Conservation (phyloP, 1,140 invertebrate genomes). For the Aphelenchoides besseyi region DNA sequence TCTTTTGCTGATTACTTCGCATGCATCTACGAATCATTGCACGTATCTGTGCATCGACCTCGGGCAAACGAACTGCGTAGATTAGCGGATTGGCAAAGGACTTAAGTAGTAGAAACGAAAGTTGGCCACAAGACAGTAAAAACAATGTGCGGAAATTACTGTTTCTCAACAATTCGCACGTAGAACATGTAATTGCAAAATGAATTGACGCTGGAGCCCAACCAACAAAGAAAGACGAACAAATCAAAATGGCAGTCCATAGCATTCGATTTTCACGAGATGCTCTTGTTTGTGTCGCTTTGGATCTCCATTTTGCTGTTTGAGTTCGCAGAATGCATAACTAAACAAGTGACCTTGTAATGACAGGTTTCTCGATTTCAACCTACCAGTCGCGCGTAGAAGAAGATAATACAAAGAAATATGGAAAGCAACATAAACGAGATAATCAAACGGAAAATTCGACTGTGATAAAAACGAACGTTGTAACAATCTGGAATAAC, state of each 20-base stretch:
- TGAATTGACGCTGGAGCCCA: slow-evolving; percentile 51
- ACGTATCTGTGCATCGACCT: slow-evolving; percentile 29
- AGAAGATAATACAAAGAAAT: slow-evolving; percentile 42
- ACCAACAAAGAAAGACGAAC: slow-evolving; percentile 49
- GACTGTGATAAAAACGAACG: slow-evolving; percentile 44
- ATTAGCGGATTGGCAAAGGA: slow-evolving; percentile 52
- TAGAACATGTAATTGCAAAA: slow-evolving; percentile 45
- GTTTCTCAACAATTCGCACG: slow-evolving; percentile 26
- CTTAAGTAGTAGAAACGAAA: slow-evolving; percentile 47
- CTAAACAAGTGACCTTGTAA: slow-evolving; percentile 26
- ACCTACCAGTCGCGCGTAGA: slow-evolving; percentile 42
- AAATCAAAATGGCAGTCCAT: slow-evolving; percentile 48
- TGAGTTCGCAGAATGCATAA: slow-evolving; percentile 37
- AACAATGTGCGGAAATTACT: slow-evolving; percentile 43
- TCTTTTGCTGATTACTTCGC: neutral
- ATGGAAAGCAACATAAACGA: slow-evolving; percentile 41
- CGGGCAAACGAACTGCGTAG: slow-evolving; percentile 49
- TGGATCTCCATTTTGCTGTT: slow-evolving; percentile 23
- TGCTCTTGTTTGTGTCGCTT: slow-evolving; percentile 24
- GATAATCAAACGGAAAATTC: slow-evolving; percentile 38
- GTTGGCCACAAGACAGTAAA: slow-evolving; percentile 42
- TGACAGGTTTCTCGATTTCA: slow-evolving; percentile 21
- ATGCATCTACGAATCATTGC: neutral
- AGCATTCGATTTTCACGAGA: slow-evolving; percentile 42
- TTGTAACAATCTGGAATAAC: slow-evolving; percentile 35